Base-by-base conservation (phyloP, 2,113 vertebrate genomes). In the Prochilodus magdalenae region DNA sequence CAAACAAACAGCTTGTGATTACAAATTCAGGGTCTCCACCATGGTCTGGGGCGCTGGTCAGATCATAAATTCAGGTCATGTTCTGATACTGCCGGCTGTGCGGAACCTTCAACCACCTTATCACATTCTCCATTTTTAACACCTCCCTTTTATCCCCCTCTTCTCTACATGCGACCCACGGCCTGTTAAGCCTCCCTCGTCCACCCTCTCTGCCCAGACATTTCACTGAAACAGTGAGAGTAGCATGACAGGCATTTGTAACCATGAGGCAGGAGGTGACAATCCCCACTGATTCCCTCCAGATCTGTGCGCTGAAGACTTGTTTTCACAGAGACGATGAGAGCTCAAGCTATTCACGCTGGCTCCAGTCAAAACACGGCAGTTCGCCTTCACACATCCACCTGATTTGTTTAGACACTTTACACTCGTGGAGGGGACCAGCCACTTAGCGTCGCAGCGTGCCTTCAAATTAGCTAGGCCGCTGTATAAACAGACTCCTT, bases 381-480 rank as follows among this genome's bases (percentile, higher is more conserved):
- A 79, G 76, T 65, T 86, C 84, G 82, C 82, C 87, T 87, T 86
- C 85, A 88, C 85, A 73, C 87, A 78, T 84, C 73, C 60, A 60
- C 79, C 82, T 80, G 76, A 87, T 83, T 86, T 84, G 85, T 89
- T 92, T 83, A 62, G 79, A 83, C 44, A 77, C 69, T 75, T 71
- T 86, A 59, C 60, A 22, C 49, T 71, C 30, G 47, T 18, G 0
- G 59, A n/a, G 73, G 55, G 69, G 71, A 77, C 77, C 74, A 36
- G 22, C 76, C 67, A 59, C 79, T 77, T 82, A 85, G 67, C 80
- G 85, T 88, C 83, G 51, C 76, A 55, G 53, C 14, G 53, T 6
- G 20, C 76, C 63, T 72, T 72, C 77, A 83, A 86, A 89, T 90
- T 86, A 90, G 88, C 88, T 86, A 90, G 86, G 80, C 83, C 74